phyloP scores from a whole-genome alignment of 1,140 invertebrate species.

The Drosophila pseudoobscura region DNA sequence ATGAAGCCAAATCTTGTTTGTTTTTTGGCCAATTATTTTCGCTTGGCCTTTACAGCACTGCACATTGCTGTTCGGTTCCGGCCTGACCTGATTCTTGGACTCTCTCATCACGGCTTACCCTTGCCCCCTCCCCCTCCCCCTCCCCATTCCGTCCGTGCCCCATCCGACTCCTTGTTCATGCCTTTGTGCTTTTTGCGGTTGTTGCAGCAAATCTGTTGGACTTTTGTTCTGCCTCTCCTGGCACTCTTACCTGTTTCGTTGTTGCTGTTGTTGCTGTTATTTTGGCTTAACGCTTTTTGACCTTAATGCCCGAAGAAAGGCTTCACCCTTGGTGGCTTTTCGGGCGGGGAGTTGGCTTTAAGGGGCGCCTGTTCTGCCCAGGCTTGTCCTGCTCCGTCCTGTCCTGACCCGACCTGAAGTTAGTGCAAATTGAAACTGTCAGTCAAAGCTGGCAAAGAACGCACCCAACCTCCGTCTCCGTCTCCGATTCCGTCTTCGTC shows the following conservation, averaged over 20 bases:
- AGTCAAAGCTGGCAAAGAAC: slow-evolving; percentile 50
- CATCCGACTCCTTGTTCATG: slow-evolving; percentile 33
- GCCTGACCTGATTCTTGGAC: slow-evolving; percentile 68
- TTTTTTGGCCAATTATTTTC: slow-evolving; percentile 71
- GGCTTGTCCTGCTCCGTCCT: background rate
- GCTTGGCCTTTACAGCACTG: slow-evolving; percentile 60
- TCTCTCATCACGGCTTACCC: slow-evolving; percentile 35
- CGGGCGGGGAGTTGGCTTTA: background rate
- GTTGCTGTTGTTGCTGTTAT: slow-evolving; percentile 41
- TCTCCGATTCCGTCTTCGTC: slow-evolving; percentile 1
- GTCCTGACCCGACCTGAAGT: slow-evolving; percentile 48
- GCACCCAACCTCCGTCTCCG: slow-evolving; percentile 8
- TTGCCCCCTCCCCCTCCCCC: slow-evolving; percentile 27
- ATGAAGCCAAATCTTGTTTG: slow-evolving; percentile 48
- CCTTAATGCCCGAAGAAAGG: slow-evolving; percentile 75
- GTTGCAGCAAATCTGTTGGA: slow-evolving; percentile 66
- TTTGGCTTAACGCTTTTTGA: slow-evolving; percentile 79
- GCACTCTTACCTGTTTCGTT: slow-evolving; percentile 43
- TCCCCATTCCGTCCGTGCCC: slow-evolving; percentile 1
- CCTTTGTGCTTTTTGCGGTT: slow-evolving; percentile 67
- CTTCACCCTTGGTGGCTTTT: slow-evolving; percentile 55
- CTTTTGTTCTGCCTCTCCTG: slow-evolving; percentile 41
- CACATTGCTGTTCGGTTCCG: slow-evolving; percentile 48
- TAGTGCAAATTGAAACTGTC: slow-evolving; percentile 78
- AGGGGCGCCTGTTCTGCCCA: slow-evolving; percentile 5